phyloP scores from a whole-genome alignment of 2,797 vertebrate genomes.

The Alfaro cultratus region DNA sequence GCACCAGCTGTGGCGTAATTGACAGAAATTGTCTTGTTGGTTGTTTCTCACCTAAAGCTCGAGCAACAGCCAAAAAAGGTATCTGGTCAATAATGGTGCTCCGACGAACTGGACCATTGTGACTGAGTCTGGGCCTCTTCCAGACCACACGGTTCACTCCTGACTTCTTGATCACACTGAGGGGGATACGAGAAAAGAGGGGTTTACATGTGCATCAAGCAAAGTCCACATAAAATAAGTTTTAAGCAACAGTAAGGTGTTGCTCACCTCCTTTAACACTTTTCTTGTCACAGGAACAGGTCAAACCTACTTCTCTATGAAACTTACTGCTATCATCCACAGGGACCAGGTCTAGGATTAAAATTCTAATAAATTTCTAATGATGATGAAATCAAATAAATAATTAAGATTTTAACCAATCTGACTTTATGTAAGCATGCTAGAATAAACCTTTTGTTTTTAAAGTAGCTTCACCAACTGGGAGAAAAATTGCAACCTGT shows the following conservation, averaged over 20 bases:
- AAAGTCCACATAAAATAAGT: neutral
- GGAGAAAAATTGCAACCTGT: neutral
- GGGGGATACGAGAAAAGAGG: constrained; percentile 2
- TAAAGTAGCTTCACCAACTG: neutral
- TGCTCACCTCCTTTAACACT: neutral
- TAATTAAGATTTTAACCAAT: neutral
- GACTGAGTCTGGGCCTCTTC: constrained; percentile 93
- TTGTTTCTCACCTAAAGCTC: constrained; percentile 89
- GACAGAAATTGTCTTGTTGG: neutral
- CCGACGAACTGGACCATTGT: constrained; percentile 93
- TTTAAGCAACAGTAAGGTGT: neutral
- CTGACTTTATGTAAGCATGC: neutral
- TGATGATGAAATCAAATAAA: neutral
- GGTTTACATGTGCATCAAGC: neutral
- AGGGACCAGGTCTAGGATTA: neutral
- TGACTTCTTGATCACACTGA: constrained; percentile 96
- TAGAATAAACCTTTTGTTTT: neutral
- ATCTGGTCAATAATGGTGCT: constrained; percentile 98
- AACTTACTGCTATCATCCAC: neutral
- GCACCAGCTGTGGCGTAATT: neutral
- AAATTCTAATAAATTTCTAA: neutral
- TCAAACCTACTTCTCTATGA: neutral
- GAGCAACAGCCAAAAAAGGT: constrained; percentile 94
- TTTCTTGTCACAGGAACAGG: neutral
- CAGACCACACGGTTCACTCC: constrained; percentile 97